phyloP scores from a whole-genome alignment of 1,140 invertebrate species.

The Drosophila tani region DNA sequence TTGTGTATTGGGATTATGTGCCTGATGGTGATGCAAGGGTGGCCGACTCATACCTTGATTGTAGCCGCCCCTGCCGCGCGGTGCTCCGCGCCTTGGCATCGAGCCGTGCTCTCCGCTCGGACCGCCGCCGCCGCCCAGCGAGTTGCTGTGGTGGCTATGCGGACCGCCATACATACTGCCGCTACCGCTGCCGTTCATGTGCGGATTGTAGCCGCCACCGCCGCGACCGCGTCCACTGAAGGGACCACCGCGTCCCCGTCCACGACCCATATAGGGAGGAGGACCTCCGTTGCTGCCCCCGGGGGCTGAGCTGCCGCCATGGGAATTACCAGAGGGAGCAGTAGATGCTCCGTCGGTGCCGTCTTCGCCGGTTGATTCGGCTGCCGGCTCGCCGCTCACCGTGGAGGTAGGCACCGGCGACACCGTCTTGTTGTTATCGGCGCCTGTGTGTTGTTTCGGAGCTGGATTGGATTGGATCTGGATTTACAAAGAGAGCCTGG shows the following conservation, averaged over 20 bases:
- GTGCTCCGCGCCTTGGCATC: slow-evolving; percentile 74
- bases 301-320: slow-evolving; percentile 35
- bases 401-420: slow-evolving; percentile 74
- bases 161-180: slow-evolving; percentile 68
- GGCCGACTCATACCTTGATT: slow-evolving; percentile 81
- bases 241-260: slow-evolving; percentile 77
- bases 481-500: slow-evolving; percentile 5
- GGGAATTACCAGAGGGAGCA: slow-evolving; percentile 42
- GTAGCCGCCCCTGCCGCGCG: slow-evolving; percentile 80
- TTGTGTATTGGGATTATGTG: slow-evolving; percentile 84
- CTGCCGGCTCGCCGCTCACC: slow-evolving; percentile 40
- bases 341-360: slow-evolving; percentile 47
- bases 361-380: slow-evolving; percentile 42
- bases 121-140: slow-evolving; percentile 70
- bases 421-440: slow-evolving; percentile 83
- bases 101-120: slow-evolving; percentile 64
- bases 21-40: slow-evolving; percentile 79
- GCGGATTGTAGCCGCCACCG: slow-evolving; percentile 80
- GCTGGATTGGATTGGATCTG: slow-evolving; percentile 51
- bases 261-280: slow-evolving; percentile 64
- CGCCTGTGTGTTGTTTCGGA: slow-evolving; percentile 80
- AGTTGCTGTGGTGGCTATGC: slow-evolving; percentile 62
- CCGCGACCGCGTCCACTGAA: slow-evolving; percentile 67
- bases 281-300: slow-evolving; percentile 59
- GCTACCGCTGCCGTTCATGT: slow-evolving; percentile 69